phyloP scores from a whole-genome alignment of 2,888 invertebrate species.

The Tenthredo scrophulariae region DNA sequence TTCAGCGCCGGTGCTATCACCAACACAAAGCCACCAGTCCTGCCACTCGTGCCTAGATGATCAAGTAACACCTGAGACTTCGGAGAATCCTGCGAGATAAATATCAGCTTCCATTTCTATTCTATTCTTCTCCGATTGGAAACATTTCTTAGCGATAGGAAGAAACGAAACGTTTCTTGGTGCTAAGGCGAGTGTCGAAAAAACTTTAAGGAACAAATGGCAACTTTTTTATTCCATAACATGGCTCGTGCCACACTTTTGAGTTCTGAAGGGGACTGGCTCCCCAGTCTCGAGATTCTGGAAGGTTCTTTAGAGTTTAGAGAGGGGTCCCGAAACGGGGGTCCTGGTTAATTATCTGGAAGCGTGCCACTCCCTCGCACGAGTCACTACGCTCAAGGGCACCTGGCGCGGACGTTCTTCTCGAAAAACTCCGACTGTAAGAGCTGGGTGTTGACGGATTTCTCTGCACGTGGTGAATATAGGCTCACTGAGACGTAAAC shows the following conservation, averaged over 20 bases:
- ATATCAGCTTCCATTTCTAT: neutral
- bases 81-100: neutral
- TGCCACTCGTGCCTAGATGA: neutral
- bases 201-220: slow-evolving; percentile 9
- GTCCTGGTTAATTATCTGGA: slow-evolving; percentile 70
- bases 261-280: slow-evolving; percentile 65
- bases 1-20: neutral
- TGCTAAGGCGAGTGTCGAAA: neutral
- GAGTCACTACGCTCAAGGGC: slow-evolving; percentile 50
- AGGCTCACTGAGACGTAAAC: slow-evolving; percentile 7
- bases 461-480: slow-evolving; percentile 18
- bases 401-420: slow-evolving; percentile 50
- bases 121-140: neutral
- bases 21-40: slow-evolving; percentile 4
- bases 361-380: slow-evolving; percentile 65
- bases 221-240: slow-evolving; percentile 55
- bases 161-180: neutral
- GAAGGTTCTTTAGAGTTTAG: slow-evolving; percentile 53
- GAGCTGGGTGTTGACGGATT: slow-evolving; percentile 29
- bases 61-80: neutral
- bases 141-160: neutral
- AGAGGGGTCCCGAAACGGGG: slow-evolving; percentile 56
- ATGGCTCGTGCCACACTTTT: slow-evolving; percentile 69
- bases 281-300: slow-evolving; percentile 52
- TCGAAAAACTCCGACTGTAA: slow-evolving; percentile 12